Evolutionary conservation across 2,888 invertebrate genomes (phyloP), one percentile per base, ranked within the genome.

Genomic region (Nineta flava): DNA sequence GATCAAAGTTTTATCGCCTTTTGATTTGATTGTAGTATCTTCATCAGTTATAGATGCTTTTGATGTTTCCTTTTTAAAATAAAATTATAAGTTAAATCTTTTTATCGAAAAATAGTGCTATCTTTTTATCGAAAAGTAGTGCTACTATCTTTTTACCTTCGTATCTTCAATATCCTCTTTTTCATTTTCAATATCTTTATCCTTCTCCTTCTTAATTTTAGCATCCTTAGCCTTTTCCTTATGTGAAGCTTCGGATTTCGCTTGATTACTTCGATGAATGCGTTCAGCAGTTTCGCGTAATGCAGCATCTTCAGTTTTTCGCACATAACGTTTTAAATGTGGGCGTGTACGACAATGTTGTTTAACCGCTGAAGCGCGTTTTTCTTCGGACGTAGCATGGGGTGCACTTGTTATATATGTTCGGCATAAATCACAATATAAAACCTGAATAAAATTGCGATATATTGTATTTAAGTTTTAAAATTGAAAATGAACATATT

Each of bases 341-440:
- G 77, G 75, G 53, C 85, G 77, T 57, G 79, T 74, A 50, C 82
- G 77, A 63, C 87, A 88, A 71, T 88, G 87, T 45, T 78, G 73
- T 31, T 80, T 76, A 56, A 79, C 62, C 44, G 76, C 75, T 51
- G 75, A 73, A 51, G 80, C 76, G 54, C 19, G 15, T 59, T 75
- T 68, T 57, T 61, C 68, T 34, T 80, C 12, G 2, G 21, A 21
- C 2, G 41, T 13, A 9, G 19, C 12, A 13, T 26, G 41, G 6
- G 17, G 9, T 21, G 40, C 17, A 35, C 17, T 75, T 42, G 81
- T 76, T 59, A 87, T 66, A 65, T 84, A 86, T 61, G 80, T 75
- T 59, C 81, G 79, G 66, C 88, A 88, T 52, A 88, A 65, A 59
- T 85, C 86, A 63, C 88, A 88, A 65, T 79, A 87, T 66, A 79